Conservation (phyloP, 2,113 vertebrate species). For the Melanocharis versteri region DNA sequence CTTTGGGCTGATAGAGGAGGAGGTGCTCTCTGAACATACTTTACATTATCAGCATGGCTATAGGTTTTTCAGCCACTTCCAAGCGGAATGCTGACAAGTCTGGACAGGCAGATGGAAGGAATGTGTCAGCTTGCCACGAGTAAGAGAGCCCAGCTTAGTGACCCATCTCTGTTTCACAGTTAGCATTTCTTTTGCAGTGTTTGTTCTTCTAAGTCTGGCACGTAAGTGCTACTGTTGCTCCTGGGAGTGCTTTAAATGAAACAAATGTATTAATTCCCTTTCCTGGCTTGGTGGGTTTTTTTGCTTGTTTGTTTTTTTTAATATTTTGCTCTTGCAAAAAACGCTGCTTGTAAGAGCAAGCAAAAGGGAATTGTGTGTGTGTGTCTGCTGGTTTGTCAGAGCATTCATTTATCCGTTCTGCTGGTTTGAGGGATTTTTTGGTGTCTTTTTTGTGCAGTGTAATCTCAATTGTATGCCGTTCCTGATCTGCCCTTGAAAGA, state of each 20-base stretch:
- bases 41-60: accelerated
- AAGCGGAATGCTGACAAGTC: background rate
- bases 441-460: background rate
- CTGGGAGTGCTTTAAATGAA: background rate
- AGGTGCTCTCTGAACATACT: background rate
- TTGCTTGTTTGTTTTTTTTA: background rate
- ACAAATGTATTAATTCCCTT: background rate
- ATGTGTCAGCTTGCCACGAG: background rate
- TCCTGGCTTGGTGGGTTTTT: background rate
- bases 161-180: background rate
- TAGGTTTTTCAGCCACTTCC: background rate
- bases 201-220: background rate
- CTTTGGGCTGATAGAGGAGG: background rate
- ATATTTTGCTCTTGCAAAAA: background rate
- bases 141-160: background rate
- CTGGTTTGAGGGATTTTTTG: background rate
- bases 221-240: background rate
- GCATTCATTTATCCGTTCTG: background rate
- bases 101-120: background rate
- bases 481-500: background rate
- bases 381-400: background rate
- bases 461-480: background rate
- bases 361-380: background rate
- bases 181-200: background rate
- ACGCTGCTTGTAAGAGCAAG: background rate